phyloP scores from a whole-genome alignment of 2,797 vertebrate genomes.

The Nasua narica region DNA sequence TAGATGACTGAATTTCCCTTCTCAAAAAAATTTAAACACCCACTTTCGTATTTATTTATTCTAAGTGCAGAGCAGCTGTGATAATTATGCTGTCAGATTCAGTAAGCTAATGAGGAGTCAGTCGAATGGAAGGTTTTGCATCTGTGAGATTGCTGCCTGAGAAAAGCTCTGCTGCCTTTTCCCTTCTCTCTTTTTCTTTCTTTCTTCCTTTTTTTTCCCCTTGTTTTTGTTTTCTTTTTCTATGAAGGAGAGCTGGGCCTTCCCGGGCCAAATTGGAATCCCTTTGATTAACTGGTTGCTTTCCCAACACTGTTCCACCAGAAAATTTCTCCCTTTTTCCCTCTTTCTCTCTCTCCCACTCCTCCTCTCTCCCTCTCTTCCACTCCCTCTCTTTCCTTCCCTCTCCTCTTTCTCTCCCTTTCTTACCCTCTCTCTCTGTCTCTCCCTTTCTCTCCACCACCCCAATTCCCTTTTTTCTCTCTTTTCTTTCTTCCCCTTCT shows the following conservation, averaged over 20 bases:
- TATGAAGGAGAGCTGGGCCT: slow-evolving; percentile 79
- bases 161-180: slow-evolving; percentile 39
- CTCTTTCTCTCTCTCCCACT: neutral
- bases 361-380: neutral
- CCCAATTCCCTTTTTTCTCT: neutral
- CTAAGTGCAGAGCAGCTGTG: slow-evolving; percentile 81
- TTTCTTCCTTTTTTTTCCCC: slow-evolving; percentile 3
- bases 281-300: slow-evolving; percentile 81
- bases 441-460: neutral
- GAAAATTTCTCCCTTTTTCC: slow-evolving; percentile 58
- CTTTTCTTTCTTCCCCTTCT: neutral
- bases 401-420: neutral
- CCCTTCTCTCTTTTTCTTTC: slow-evolving; percentile 46
- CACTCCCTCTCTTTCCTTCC: neutral
- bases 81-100: slow-evolving; percentile 90
- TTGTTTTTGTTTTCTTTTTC: slow-evolving; percentile 55
- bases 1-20: slow-evolving; percentile 83
- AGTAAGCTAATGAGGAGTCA: slow-evolving; percentile 87
- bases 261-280: slow-evolving; percentile 77
- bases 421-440: neutral
- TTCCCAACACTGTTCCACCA: slow-evolving; percentile 75
- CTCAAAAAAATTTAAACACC: slow-evolving; percentile 83
- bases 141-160: slow-evolving; percentile 80
- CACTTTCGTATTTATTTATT: slow-evolving; percentile 90
- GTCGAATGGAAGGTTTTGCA: slow-evolving; percentile 82